These are phyloP conservation scores for Augiades crinisus DNA, from an alignment of 2,888 invertebrate genomes.

Conservation along the genomic window DNA sequence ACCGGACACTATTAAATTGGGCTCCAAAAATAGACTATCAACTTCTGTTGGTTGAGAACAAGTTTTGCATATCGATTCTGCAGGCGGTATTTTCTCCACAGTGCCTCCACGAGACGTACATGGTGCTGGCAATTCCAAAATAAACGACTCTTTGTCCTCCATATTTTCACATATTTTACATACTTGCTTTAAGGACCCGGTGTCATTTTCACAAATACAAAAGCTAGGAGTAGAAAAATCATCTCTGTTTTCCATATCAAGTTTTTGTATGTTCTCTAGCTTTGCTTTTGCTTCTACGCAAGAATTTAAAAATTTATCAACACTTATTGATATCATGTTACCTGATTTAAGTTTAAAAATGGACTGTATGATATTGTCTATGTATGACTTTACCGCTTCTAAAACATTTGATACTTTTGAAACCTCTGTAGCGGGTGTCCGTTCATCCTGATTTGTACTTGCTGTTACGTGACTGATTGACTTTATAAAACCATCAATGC, in stretches of 20 bases:
- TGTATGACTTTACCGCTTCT: slow-evolving; percentile 35
- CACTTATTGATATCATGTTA: slow-evolving; percentile 36
- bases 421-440: background rate
- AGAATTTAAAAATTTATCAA: slow-evolving; percentile 40
- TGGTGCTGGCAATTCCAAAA: background rate
- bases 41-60: slow-evolving; percentile 24
- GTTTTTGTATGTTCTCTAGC: slow-evolving; percentile 31
- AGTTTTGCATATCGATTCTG: slow-evolving; percentile 18
- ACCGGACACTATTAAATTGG: background rate
- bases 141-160: background rate
- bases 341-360: slow-evolving; percentile 39
- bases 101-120: slow-evolving; percentile 24
- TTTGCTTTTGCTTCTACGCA: slow-evolving; percentile 38
- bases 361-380: slow-evolving; percentile 39
- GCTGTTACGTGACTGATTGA: slow-evolving; percentile 43
- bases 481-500: slow-evolving; percentile 42
- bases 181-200: background rate
- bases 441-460: slow-evolving; percentile 27
- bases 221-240: slow-evolving; percentile 13
- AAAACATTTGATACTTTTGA: slow-evolving; percentile 30
- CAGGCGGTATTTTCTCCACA: slow-evolving; percentile 9
- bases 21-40: slow-evolving; percentile 11
- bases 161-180: slow-evolving; percentile 11
- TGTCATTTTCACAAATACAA: slow-evolving; percentile 12
- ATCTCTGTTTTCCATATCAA: slow-evolving; percentile 9